These are phyloP conservation scores for Psophia crepitans DNA, from an alignment of 2,113 vertebrate species.

Conservation along the genomic window DNA sequence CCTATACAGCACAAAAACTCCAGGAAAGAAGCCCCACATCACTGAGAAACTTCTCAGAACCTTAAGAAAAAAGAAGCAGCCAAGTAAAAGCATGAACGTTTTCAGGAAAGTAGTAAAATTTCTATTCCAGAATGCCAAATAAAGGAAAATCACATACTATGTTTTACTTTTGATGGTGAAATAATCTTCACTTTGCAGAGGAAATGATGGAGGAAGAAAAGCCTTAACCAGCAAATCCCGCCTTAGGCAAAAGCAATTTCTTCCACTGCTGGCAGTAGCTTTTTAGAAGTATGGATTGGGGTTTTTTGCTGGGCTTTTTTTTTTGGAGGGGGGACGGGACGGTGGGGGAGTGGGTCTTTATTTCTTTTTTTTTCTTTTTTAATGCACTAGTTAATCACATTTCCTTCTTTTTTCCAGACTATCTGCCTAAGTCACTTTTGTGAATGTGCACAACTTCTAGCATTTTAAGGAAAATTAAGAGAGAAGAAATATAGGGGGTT, in stretches of 20 bases:
- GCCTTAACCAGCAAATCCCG: not conserved
- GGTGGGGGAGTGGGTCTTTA: too few relatives aligned
- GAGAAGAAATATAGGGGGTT: too few relatives aligned
- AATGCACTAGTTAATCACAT: not conserved
- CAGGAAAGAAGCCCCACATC: not conserved
- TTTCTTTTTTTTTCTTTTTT: not conserved
- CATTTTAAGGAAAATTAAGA: not conserved
- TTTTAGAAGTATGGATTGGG: not conserved
- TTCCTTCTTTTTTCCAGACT: not conserved
- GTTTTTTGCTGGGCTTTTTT: too few relatives aligned
- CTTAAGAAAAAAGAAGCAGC: not conserved
- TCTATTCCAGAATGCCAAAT: not conserved
- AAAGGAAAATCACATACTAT: not conserved
- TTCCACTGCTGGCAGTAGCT: not conserved
- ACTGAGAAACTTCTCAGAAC: not conserved
- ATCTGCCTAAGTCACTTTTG: not conserved
- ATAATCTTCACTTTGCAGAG: not conserved
- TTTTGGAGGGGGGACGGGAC: too few relatives aligned
- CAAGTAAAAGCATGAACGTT: not conserved
- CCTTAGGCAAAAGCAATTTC: not conserved
- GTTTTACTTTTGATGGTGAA: not conserved
- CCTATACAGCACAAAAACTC: not conserved
- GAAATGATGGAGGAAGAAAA: not conserved
- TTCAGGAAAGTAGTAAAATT: not conserved
- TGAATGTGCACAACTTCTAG: not conserved